Evolutionary conservation across 1,140 invertebrate species (phyloP).

Genomic region (Liolophura sinensis): DNA sequence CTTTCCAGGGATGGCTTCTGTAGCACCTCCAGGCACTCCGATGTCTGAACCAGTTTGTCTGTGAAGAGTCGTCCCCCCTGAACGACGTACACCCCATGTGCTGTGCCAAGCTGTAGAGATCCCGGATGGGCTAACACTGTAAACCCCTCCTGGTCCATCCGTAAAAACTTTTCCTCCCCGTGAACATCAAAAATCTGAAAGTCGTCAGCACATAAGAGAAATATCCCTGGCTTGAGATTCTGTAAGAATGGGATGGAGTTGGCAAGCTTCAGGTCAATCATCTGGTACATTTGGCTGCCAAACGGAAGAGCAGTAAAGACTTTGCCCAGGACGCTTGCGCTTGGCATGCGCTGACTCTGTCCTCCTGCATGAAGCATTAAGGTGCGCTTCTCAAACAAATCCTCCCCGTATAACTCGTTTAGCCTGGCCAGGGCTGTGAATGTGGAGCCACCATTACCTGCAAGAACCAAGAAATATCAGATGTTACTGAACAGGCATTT

Average conservation of each 20-base stretch:
- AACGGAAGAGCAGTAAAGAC: conserved; percentile 58
- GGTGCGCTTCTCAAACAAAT: conserved; percentile 45
- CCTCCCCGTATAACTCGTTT: conserved; percentile 38
- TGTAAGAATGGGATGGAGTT: conserved; percentile 58
- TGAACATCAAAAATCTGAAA: conserved; percentile 56
- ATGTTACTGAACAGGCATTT: too few species aligned
- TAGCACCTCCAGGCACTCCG: conserved; percentile 55
- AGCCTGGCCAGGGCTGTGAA: conserved; percentile 50
- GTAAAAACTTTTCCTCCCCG: conserved; percentile 17
- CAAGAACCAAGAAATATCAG: conserved; percentile 10
- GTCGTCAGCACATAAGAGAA: conserved; percentile 60
- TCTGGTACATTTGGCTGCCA: conserved; percentile 45
- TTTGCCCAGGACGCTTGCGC: conserved; percentile 59
- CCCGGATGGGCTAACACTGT: conserved; percentile 61
- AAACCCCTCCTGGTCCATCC: conserved; percentile 48
- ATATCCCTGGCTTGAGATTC: conserved; percentile 58
- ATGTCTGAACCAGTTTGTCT: conserved; percentile 26
- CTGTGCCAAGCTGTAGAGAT: conserved; percentile 50
- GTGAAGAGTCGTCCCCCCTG: conserved; percentile 24
- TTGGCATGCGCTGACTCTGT: conserved; percentile 61
- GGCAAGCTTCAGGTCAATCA: conserved; percentile 61
- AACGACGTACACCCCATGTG: conserved; percentile 62
- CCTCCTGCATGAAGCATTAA: conserved; percentile 62
- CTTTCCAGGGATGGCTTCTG: conserved; percentile 58
- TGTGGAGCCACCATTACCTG: conserved; percentile 62